Evolutionary conservation across 2,113 vertebrate genomes (phyloP).

Genomic region (Calypte anna): DNA sequence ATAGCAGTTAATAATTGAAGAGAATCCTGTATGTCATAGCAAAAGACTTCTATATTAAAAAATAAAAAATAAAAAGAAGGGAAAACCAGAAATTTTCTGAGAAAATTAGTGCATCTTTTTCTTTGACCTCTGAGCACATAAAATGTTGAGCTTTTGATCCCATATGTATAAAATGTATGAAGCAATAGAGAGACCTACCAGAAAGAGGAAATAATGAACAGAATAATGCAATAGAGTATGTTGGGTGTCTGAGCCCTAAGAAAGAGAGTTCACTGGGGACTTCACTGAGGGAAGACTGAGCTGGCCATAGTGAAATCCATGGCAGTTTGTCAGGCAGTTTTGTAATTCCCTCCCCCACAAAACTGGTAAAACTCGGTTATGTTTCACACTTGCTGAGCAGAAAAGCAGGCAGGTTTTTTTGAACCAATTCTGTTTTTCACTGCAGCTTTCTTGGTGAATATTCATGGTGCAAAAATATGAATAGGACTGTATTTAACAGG

Average conservation of each 20-base stretch:
- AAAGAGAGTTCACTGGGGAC: background rate
- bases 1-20: constrained; percentile 51
- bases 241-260: background rate
- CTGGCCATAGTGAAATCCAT: background rate
- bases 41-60: background rate
- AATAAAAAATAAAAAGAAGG: background rate
- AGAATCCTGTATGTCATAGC: background rate
- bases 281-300: background rate
- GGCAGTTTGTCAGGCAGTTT: background rate
- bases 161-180: background rate
- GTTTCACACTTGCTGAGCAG: background rate
- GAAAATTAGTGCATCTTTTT: background rate
- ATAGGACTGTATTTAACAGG: background rate
- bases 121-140: background rate
- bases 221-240: background rate
- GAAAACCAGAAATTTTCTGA: background rate
- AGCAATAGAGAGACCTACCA: background rate
- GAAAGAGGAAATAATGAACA: background rate
- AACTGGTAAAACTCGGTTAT: background rate
- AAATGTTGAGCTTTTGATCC: background rate
- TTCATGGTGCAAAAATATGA: background rate
- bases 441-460: background rate
- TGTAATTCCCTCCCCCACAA: background rate
- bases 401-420: background rate
- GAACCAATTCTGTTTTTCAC: background rate